Base-by-base conservation (phyloP, 2,113 vertebrate species). In the Xenotilapia caudafasciata region DNA sequence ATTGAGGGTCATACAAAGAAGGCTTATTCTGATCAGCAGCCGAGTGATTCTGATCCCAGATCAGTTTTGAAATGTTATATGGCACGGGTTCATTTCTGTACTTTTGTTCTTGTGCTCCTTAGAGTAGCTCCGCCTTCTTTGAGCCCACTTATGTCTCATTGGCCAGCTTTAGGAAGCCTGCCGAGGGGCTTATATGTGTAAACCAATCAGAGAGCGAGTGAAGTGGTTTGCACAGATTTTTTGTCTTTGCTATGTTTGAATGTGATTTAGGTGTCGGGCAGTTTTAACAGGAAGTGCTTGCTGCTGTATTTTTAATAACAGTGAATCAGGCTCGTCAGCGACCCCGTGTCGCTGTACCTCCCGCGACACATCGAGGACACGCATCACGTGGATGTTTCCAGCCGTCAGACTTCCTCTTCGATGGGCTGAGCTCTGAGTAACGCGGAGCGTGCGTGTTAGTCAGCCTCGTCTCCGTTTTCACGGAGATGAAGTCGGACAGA, bases 401-500 rank as follows among this genome's bases (percentile, higher is more conserved):
- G 10, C 26, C 4, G n/a, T 17, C n/a, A 15, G 21, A 90, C 82
- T 85, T 87, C 82, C 82, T 28, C 79, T 83, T 62, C 49, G 79
- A 55, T 35, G 42, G 51, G 33, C 79, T 62, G 65, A 73, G 38
- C 33, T 60, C 42, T 88, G 83, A 81, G 58, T 80, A 80, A 90
- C 51, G 28, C 2, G 23, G 42, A 23, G 35, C 4, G 47, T 83
- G 85, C 6, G 23, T 28, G 26, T 88, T 88, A 85, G 73, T 89
- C 77, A 86, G 45, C 45, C 3, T 33, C 10, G 9, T 51, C 45
- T 77, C 26, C 2, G 15, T 49, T n/a, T 31, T 51, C 45, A n/a
- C 4, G 2, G 6, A 77, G 26, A 77, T 12, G 23, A 12, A 31
- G 45, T 31, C 4, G 10, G 70, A 47, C 40, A 65, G 33, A 35